These are phyloP conservation scores for Epizoanthus rinbou DNA, from an alignment of 92 coral and sea anemone species.

Conservation along the genomic window DNA sequence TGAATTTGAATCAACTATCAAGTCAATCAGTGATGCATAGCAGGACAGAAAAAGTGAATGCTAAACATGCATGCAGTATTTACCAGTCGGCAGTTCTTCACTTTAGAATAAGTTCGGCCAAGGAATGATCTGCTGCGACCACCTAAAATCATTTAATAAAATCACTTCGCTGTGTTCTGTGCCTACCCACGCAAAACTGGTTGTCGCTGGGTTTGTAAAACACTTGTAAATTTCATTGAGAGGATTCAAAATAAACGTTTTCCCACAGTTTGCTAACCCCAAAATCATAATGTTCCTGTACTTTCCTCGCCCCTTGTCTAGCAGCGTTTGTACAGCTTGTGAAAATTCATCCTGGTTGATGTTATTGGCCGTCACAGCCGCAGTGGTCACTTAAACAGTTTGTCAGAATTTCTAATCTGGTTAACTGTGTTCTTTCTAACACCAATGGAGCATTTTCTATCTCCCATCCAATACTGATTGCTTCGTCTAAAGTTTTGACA, in stretches of 20 bases:
- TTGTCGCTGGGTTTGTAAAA: constrained; percentile 55
- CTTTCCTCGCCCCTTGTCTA: constrained; percentile 46
- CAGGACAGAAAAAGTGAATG: neutral
- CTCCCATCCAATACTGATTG: neutral
- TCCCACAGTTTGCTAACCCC: constrained; percentile 59
- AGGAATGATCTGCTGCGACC: constrained; percentile 39
- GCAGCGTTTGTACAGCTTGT: neutral
- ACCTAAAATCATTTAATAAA: constrained; percentile 53
- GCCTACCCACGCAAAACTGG: constrained; percentile 63
- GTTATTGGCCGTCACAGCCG: neutral
- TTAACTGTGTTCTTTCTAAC: neutral
- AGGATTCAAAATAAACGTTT: constrained; percentile 57
- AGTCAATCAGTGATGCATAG: neutral
- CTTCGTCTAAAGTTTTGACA: neutral
- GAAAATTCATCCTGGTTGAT: neutral
- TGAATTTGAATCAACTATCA: neutral
- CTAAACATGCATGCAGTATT: neutral
- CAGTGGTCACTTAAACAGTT: too few species aligned
- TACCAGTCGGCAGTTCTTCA: neutral
- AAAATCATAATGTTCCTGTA: constrained; percentile 47
- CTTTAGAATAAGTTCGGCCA: constrained; percentile 27
- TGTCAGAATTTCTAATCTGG: too few species aligned
- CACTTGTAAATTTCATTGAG: constrained; percentile 44
- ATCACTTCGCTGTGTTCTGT: constrained; percentile 43
- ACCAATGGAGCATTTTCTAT: neutral